Evolutionary conservation across 1,140 invertebrate species (phyloP).

Genomic region (Drosophila cardini): DNA sequence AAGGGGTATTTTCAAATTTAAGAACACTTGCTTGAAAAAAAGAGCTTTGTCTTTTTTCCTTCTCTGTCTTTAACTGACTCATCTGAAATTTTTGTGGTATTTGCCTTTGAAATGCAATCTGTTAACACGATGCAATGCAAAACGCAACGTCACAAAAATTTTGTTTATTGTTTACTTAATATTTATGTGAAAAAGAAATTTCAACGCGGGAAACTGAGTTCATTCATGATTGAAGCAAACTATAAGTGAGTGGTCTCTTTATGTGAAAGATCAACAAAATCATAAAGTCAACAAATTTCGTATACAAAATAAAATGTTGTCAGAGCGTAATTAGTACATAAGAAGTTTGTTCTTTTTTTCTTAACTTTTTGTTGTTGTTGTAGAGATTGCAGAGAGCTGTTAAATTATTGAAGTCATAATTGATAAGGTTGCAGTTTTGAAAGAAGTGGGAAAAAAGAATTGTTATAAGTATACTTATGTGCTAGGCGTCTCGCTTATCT

Average conservation of each 20-base stretch:
- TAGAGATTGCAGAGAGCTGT: constrained; percentile 1
- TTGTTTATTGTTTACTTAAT: constrained; percentile 4
- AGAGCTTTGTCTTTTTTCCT: too few species aligned
- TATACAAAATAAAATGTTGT: constrained; percentile 32
- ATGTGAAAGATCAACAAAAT: constrained; percentile 35
- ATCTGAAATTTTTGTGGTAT: not conserved
- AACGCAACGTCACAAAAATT: constrained; percentile 8
- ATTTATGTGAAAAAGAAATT: not conserved
- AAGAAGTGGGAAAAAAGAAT: constrained; percentile 23
- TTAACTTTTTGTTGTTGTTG: not conserved
- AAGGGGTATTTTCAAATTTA: too few species aligned
- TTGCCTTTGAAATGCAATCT: constrained; percentile 24
- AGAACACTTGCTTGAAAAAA: too few species aligned
- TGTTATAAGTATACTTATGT: constrained; percentile 10
- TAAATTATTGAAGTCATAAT: constrained; percentile 43
- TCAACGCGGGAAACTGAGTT: constrained; percentile 8
- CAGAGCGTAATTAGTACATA: constrained; percentile 30
- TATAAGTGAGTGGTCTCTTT: not conserved
- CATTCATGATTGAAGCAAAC: constrained; percentile 41
- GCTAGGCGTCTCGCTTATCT: constrained; percentile 36
- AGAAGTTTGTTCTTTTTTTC: not conserved
- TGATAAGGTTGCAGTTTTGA: constrained; percentile 56
- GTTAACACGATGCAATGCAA: constrained; percentile 2
- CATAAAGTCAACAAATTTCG: constrained; percentile 17
- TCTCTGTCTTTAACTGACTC: not conserved